Percentiles rank a stretch among this genome's conserved stretches.
These are phyloP conservation scores for Tenthredo livida DNA, from an alignment of 2,888 invertebrate genomes.

Conservation along the genomic window DNA sequence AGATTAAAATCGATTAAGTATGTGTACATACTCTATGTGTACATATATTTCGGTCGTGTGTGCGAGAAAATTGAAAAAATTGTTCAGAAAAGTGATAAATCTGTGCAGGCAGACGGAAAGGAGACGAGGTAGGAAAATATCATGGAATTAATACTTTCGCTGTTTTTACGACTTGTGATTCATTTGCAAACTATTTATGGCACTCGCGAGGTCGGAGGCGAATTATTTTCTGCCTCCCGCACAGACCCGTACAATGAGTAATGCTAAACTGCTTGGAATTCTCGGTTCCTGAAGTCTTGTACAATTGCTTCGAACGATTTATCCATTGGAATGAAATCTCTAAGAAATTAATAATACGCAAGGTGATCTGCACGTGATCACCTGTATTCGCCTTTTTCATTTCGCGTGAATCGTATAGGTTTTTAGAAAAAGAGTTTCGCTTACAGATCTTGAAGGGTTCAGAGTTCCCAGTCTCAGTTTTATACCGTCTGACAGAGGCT, in stretches of 20 bases:
- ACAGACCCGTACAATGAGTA: neutral
- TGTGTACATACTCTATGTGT: no score
- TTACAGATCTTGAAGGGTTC: slow-evolving; percentile 80
- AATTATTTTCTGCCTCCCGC: neutral
- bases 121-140: neutral
- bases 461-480: slow-evolving; percentile 86
- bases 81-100: neutral
- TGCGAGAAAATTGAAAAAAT: neutral
- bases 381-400: neutral
- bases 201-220: neutral
- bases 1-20: slow-evolving; percentile 22
- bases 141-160: neutral
- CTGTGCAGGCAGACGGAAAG: neutral
- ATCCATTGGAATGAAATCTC: neutral
- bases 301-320: neutral
- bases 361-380: neutral
- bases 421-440: slow-evolving; percentile 52
- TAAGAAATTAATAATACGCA: neutral
- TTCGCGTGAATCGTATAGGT: neutral
- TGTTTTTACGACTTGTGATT: neutral
- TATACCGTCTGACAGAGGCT: slow-evolving; percentile 90
- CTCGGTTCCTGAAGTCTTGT: neutral
- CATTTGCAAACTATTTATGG: neutral
- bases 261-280: neutral
- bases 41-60: no score